These are phyloP conservation scores for Tonatia bakeri DNA, from an alignment of 2,113 vertebrate species.

Conservation along the genomic window DNA sequence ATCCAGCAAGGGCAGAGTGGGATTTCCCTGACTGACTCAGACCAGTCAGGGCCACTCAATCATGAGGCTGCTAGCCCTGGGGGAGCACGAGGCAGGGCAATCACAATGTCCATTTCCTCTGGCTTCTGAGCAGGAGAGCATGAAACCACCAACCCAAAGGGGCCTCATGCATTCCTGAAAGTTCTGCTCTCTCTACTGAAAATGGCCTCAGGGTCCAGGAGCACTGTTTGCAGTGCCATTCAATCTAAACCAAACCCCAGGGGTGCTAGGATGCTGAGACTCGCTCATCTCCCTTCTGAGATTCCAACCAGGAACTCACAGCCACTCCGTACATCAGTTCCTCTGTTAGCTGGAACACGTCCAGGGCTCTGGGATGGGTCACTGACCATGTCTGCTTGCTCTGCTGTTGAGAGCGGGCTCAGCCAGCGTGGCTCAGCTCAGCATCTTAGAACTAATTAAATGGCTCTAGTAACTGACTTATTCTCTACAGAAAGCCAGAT, in stretches of 20 bases:
- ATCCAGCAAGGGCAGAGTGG: background rate
- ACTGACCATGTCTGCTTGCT: background rate
- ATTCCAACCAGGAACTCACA: background rate
- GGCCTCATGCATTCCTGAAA: background rate
- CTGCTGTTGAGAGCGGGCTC: conserved; percentile 38
- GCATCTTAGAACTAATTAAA: conserved; percentile 74
- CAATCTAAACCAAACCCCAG: background rate
- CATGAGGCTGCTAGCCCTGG: background rate
- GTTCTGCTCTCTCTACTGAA: background rate
- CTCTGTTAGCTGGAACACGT: background rate
- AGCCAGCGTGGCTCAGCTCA: conserved; percentile 58
- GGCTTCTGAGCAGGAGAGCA: background rate
- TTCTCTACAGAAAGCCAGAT: conserved; percentile 66
- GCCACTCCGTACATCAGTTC: background rate
- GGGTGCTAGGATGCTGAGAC: background rate
- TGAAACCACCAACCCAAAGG: background rate
- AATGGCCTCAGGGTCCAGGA: background rate
- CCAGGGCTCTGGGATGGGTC: background rate
- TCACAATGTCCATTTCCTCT: background rate
- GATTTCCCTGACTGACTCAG: background rate
- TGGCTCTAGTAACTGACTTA: conserved; percentile 66
- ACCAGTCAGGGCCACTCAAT: background rate
- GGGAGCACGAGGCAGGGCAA: background rate
- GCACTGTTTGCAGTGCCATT: background rate
- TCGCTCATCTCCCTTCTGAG: background rate